Conservation (phyloP, 2,113 vertebrate genomes). For the Mionectes macconnelli region DNA sequence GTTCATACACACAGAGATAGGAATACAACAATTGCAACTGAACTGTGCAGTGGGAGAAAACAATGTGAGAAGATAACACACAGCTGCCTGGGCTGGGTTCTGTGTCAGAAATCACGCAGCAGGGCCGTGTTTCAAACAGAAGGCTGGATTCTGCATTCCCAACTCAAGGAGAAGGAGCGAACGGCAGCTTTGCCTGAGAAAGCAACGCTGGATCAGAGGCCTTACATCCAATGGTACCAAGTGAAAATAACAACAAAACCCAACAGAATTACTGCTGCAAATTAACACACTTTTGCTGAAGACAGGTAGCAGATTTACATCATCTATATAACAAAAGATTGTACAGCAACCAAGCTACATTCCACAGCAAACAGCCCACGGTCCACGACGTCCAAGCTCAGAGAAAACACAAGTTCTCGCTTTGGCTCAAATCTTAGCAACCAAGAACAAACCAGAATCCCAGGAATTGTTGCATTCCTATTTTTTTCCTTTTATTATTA, state of each 20-base stretch:
- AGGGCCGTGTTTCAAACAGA: neutral
- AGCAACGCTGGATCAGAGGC: neutral
- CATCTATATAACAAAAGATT: slow-evolving; percentile 41
- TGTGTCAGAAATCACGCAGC: neutral
- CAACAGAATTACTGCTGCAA: slow-evolving; percentile 49
- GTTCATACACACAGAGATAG: slow-evolving; percentile 62
- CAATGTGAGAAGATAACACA: slow-evolving; percentile 25
- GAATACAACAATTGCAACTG: slow-evolving; percentile 77
- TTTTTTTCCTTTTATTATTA: neutral
- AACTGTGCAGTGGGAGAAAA: slow-evolving; percentile 53
- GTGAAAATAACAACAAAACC: slow-evolving; percentile 41
- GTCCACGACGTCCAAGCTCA: slow-evolving; percentile 47
- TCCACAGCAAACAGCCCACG: slow-evolving; percentile 40
- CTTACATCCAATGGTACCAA: neutral
- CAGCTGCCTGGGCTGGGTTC: neutral
- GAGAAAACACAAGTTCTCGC: slow-evolving; percentile 42
- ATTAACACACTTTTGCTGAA: slow-evolving; percentile 60
- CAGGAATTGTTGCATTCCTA: slow-evolving; percentile 78
- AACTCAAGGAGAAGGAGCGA: neutral
- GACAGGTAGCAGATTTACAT: slow-evolving; percentile 51
- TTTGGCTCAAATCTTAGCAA: slow-evolving; percentile 53
- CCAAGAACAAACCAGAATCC: slow-evolving; percentile 62
- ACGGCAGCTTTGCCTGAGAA: neutral
- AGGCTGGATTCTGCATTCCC: neutral
- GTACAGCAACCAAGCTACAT: slow-evolving; percentile 38